These are phyloP conservation scores for Doris montereyensis DNA, from an alignment of 2,888 invertebrate species.

Conservation along the genomic window DNA sequence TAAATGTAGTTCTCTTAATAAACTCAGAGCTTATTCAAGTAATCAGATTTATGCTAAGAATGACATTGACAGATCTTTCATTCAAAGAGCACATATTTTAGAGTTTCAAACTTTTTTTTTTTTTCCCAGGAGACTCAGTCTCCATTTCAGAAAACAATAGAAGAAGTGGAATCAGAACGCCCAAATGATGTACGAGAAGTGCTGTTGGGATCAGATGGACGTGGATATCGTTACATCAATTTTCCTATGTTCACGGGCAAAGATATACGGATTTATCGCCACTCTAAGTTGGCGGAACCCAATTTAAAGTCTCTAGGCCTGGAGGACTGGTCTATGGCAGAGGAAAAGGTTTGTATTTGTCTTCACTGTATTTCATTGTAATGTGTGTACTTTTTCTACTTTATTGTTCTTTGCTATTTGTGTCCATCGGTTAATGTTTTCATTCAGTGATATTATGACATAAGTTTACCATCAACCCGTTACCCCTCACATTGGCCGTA, in stretches of 20 bases:
- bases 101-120: background rate
- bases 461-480: too few relatives aligned
- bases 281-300: constrained; percentile 65
- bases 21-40: too few relatives aligned
- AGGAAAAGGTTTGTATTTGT: constrained; percentile 44
- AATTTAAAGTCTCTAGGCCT: constrained; percentile 45
- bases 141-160: constrained; percentile 75
- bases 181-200: constrained; percentile 74
- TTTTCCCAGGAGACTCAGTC: constrained; percentile 75
- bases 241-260: constrained; percentile 76
- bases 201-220: constrained; percentile 75
- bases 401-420: background rate
- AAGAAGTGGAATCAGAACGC: constrained; percentile 74
- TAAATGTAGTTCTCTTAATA: too few relatives aligned
- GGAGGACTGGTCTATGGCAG: constrained; percentile 37
- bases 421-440: too few relatives aligned
- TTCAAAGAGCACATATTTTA: too few relatives aligned
- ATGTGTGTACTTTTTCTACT: background rate
- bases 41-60: too few relatives aligned
- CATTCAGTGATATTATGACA: too few relatives aligned
- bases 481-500: too few relatives aligned
- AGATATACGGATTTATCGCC: constrained; percentile 76
- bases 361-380: background rate
- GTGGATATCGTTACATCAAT: constrained; percentile 76
- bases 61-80: too few relatives aligned